Evolutionary conservation across 2,888 invertebrate species (phyloP).

Genomic region (Tineola bisselliella): DNA sequence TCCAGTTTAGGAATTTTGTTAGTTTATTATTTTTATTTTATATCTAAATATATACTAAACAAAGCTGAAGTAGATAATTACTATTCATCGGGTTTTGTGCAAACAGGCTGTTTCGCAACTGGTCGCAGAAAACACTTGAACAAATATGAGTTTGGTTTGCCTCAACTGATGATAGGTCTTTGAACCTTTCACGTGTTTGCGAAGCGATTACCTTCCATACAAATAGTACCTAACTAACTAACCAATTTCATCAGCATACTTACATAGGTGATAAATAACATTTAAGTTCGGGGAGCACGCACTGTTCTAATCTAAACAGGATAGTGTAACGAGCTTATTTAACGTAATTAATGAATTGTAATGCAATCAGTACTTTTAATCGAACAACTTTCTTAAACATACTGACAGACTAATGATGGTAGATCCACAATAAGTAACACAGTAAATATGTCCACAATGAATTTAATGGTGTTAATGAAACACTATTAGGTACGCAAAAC

Average conservation of each 20-base stretch:
- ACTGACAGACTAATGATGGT: background rate
- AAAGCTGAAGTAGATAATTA: slow-evolving; percentile 1
- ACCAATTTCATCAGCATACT: slow-evolving; percentile 1
- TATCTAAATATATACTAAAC: background rate
- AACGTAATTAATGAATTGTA: background rate
- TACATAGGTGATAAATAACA: background rate
- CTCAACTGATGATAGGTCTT: slow-evolving; percentile 39
- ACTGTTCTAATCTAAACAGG: background rate
- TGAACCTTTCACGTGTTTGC: slow-evolving; percentile 56
- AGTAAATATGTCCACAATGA: slow-evolving; percentile 3
- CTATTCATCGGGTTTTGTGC: slow-evolving; percentile 2
- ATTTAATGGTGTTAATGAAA: background rate
- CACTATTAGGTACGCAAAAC: slow-evolving; percentile 1
- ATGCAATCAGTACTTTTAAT: background rate
- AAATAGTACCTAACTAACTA: background rate
- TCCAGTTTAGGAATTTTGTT: too few species aligned
- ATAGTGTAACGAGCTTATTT: background rate
- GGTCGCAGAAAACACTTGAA: slow-evolving; percentile 47
- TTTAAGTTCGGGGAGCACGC: background rate
- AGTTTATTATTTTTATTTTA: too few species aligned
- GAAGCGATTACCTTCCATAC: slow-evolving; percentile 16
- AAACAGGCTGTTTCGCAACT: slow-evolving; percentile 28
- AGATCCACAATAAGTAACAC: background rate
- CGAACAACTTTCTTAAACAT: background rate
- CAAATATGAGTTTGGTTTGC: slow-evolving; percentile 33